Evolutionary conservation across 2,888 invertebrate genomes (phyloP).

Genomic region (Erynnis tages): DNA sequence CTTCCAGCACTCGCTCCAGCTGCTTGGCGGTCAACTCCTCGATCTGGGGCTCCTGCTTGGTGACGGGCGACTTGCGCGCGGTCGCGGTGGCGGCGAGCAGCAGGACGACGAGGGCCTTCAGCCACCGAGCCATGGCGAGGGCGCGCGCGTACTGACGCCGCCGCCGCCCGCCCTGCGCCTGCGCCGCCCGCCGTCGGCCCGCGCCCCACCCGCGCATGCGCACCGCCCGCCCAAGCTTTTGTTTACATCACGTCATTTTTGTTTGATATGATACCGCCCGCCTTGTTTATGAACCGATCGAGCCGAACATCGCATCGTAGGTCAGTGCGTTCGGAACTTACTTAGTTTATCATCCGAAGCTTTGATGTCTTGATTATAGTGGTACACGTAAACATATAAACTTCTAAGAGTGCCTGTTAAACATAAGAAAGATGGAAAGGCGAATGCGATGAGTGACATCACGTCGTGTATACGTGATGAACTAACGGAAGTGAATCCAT

Average conservation of each 20-base stretch:
- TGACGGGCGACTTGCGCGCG: conserved; percentile 73
- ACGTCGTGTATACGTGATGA: background rate
- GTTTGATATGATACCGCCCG: conserved; percentile 5
- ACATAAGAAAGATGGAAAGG: too few species aligned
- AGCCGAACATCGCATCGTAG: conserved; percentile 4
- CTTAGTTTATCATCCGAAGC: background rate
- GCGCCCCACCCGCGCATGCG: conserved; percentile 40
- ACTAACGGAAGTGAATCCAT: background rate
- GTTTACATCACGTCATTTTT: conserved; percentile 32
- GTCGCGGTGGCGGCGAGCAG: conserved; percentile 78
- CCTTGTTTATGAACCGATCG: conserved; percentile 6
- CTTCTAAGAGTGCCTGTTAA: too few species aligned
- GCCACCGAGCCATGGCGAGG: conserved; percentile 78
- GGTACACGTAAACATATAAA: too few species aligned
- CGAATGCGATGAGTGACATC: too few species aligned
- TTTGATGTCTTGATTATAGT: conserved; percentile 1
- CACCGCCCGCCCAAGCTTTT: conserved; percentile 42
- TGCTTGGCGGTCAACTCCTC: conserved; percentile 97
- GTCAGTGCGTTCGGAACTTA: conserved; percentile 10
- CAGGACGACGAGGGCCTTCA: conserved; percentile 75
- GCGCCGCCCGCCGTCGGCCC: conserved; percentile 40
- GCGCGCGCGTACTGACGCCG: conserved; percentile 75
- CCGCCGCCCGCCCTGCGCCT: conserved; percentile 52
- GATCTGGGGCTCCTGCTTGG: conserved; percentile 87
- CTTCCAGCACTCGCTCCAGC: conserved; percentile 92